phyloP scores from a whole-genome alignment of 1,140 invertebrate genomes.

The Camponotus vicinus region DNA sequence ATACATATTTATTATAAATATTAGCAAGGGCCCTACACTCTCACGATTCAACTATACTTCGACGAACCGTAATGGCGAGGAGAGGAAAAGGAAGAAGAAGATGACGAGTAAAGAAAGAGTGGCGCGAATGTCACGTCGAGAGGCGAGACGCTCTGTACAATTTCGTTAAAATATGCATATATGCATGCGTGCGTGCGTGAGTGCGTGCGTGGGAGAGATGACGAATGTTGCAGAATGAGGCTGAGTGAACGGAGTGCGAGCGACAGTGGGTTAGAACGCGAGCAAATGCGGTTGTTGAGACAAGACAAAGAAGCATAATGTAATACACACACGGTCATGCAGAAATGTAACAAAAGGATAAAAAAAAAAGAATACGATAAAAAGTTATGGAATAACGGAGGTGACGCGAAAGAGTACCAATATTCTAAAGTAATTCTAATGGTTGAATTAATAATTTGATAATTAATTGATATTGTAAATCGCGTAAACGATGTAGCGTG shows the following conservation, averaged over 20 bases:
- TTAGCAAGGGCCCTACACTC: slow-evolving; percentile 83
- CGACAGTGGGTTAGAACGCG: background rate
- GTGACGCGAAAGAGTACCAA: slow-evolving; percentile 83
- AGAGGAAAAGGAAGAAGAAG: slow-evolving; percentile 18
- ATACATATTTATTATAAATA: slow-evolving; percentile 82
- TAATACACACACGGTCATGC: slow-evolving; percentile 29
- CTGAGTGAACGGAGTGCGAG: background rate
- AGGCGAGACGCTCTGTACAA: slow-evolving; percentile 57
- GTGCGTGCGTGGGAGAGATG: slow-evolving; percentile 12
- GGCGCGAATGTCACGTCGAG: slow-evolving; percentile 36
- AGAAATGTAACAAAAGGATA: slow-evolving; percentile 43
- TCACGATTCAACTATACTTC: slow-evolving; percentile 86
- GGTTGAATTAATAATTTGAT: slow-evolving; percentile 86
- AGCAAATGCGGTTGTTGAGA: slow-evolving; percentile 30
- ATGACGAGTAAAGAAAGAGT: slow-evolving; percentile 38
- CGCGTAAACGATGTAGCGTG: slow-evolving; percentile 83
- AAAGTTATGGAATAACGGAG: slow-evolving; percentile 62
- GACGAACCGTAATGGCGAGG: slow-evolving; percentile 63
- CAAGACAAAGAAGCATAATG: slow-evolving; percentile 49
- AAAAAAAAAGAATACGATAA: slow-evolving; percentile 62
- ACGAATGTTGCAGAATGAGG: slow-evolving; percentile 8
- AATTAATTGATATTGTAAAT: slow-evolving; percentile 86
- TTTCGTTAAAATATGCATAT: slow-evolving; percentile 59
- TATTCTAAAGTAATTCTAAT: slow-evolving; percentile 87
- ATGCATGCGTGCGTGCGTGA: slow-evolving; percentile 30